A percentile compares a stretch with the other conserved stretches of the same genome.
Evolutionary conservation across 1,140 invertebrate genomes (phyloP).

Genomic region (Drosophila guanche): DNA sequence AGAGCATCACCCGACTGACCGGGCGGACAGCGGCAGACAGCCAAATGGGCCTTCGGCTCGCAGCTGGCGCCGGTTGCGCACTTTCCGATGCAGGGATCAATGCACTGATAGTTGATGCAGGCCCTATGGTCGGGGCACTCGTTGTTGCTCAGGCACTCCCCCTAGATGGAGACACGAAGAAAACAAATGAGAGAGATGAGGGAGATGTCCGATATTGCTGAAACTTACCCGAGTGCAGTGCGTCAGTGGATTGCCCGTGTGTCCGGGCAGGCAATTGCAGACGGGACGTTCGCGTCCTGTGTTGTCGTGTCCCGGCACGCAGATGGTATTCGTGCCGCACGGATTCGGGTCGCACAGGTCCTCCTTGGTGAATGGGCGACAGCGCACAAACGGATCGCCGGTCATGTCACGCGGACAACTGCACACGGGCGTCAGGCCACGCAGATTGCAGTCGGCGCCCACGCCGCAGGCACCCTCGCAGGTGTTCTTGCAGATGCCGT

Average conservation of each 20-base stretch:
- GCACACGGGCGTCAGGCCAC: slow-evolving; percentile 91
- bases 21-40: slow-evolving; percentile 92
- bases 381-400: slow-evolving; percentile 92
- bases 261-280: slow-evolving; percentile 89
- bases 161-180: slow-evolving; percentile 77
- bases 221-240: slow-evolving; percentile 86
- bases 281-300: slow-evolving; percentile 90
- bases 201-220: not conserved
- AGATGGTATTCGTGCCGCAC: slow-evolving; percentile 92
- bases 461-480: slow-evolving; percentile 92
- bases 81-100: slow-evolving; percentile 90
- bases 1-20: slow-evolving; percentile 91
- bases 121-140: slow-evolving; percentile 89
- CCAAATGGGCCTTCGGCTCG: slow-evolving; percentile 86
- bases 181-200: not conserved
- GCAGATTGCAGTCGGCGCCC: slow-evolving; percentile 87
- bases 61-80: slow-evolving; percentile 87
- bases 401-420: slow-evolving; percentile 94
- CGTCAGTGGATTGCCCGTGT: slow-evolving; percentile 91
- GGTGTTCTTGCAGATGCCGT: slow-evolving; percentile 91
- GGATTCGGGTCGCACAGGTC: slow-evolving; percentile 93
- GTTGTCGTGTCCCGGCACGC: slow-evolving; percentile 91
- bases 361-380: slow-evolving; percentile 91
- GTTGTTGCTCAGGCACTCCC: slow-evolving; percentile 89
- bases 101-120: slow-evolving; percentile 90